Percentiles rank a stretch among this genome's conserved stretches.
Evolutionary conservation across 2,113 vertebrate species (phyloP).

Genomic region (Petaurus breviceps): DNA sequence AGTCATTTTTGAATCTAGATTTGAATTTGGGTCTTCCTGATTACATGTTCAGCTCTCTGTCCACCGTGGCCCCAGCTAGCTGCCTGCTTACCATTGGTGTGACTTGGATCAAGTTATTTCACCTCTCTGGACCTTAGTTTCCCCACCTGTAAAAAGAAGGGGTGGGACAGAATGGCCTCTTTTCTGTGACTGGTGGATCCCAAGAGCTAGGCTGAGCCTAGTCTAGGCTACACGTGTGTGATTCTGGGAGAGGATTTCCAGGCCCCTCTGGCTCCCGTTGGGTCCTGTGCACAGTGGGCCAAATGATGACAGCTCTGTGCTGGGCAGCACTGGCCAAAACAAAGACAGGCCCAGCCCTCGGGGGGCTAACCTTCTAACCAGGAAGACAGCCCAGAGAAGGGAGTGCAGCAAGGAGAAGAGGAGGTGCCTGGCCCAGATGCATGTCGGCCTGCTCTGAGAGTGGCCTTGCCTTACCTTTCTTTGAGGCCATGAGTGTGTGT

Average conservation of each 20-base stretch:
- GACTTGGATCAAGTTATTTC: background rate
- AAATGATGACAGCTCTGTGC: too few species aligned
- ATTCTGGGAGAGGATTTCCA: background rate
- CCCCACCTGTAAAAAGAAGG: background rate
- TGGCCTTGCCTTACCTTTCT: too few species aligned
- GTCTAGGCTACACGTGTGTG: background rate
- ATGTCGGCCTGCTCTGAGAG: too few species aligned
- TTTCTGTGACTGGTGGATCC: background rate
- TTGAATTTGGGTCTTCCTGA: background rate
- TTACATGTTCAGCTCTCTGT: background rate
- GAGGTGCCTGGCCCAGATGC: too few species aligned
- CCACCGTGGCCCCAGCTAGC: background rate
- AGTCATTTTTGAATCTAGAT: background rate
- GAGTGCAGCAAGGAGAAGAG: too few species aligned
- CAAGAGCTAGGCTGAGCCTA: background rate
- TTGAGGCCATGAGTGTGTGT: too few species aligned
- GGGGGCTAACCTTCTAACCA: background rate
- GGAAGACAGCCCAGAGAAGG: background rate
- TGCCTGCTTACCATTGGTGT: background rate
- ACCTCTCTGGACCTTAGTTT: background rate
- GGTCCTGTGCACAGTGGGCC: background rate
- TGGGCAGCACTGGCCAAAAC: too few species aligned
- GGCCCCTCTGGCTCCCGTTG: background rate
- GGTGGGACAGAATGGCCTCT: background rate
- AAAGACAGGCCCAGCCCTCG: background rate